phyloP scores from a whole-genome alignment of 2,888 invertebrate genomes.

The Hirtodrosophila histrioides region DNA sequence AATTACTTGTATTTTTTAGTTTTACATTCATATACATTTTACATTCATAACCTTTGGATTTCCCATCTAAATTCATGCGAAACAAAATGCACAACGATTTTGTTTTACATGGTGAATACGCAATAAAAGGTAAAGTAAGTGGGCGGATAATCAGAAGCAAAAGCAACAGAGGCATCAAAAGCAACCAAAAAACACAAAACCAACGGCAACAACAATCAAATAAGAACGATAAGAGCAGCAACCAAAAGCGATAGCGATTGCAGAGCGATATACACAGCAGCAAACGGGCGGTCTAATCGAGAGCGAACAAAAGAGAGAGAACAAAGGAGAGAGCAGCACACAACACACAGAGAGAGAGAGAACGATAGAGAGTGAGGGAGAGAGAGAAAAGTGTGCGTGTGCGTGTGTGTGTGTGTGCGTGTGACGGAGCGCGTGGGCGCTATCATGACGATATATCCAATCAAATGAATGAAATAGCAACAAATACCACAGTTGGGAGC shows the following conservation, averaged over 20 bases:
- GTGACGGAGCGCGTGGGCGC: not conserved
- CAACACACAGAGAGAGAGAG: not conserved
- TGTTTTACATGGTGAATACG: conserved; percentile 24
- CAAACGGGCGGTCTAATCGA: not conserved
- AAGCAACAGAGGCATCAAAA: not conserved
- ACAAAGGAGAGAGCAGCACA: not conserved
- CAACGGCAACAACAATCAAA: conserved; percentile 1
- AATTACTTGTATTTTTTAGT: not conserved
- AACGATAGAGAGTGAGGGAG: conserved; percentile 1
- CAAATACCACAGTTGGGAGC: conserved; percentile 19
- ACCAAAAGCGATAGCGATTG: conserved; percentile 5
- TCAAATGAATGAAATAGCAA: conserved; percentile 34
- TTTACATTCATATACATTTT: conserved; percentile 16
- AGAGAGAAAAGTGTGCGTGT: no score
- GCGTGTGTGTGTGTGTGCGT: no score
- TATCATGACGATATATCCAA: conserved; percentile 46
- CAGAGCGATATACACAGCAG: not conserved
- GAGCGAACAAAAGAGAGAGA: not conserved
- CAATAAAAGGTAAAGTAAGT: conserved; percentile 15
- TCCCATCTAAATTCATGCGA: conserved; percentile 48
- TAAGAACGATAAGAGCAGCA: not conserved
- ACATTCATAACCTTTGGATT: conserved; percentile 23
- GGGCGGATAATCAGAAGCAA: not conserved
- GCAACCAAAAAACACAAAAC: not conserved
- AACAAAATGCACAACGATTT: conserved; percentile 52